Evolutionary conservation across 2,888 invertebrate species (phyloP).

Genomic region (Agrotis puta): DNA sequence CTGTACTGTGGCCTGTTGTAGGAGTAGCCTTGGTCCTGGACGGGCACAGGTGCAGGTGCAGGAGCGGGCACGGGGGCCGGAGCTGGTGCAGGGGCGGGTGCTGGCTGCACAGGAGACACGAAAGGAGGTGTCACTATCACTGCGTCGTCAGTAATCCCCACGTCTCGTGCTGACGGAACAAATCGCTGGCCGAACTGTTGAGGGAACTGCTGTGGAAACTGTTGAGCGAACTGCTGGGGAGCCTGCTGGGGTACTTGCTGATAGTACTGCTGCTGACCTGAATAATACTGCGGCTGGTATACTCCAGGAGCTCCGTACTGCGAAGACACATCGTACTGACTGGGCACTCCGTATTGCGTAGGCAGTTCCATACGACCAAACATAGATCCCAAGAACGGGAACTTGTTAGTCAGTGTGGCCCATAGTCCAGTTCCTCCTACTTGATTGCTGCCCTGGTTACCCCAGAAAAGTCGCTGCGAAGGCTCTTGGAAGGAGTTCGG

Average conservation of each 20-base stretch:
- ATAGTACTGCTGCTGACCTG: conserved; percentile 66
- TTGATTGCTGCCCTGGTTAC: conserved; percentile 84
- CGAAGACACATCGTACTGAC: conserved; percentile 64
- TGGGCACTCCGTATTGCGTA: conserved; percentile 77
- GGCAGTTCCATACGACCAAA: conserved; percentile 85
- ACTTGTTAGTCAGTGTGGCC: conserved; percentile 86
- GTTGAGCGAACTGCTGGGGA: conserved; percentile 58
- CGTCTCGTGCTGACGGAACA: conserved; percentile 79
- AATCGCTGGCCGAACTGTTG: conserved; percentile 73
- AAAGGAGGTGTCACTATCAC: conserved; percentile 87
- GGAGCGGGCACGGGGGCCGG: conserved; percentile 57
- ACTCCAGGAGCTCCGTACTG: conserved; percentile 70
- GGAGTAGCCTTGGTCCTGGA: conserved; percentile 78
- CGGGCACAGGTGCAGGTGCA: conserved; percentile 59
- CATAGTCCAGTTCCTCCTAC: conserved; percentile 87
- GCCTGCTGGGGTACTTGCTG: conserved; percentile 70
- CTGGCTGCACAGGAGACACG: conserved; percentile 76
- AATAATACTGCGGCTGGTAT: conserved; percentile 66
- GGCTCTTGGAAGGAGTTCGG: conserved; percentile 77
- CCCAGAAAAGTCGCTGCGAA: conserved; percentile 86
- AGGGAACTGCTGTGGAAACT: conserved; percentile 67
- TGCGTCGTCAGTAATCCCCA: conserved; percentile 86
- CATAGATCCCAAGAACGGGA: conserved; percentile 85
- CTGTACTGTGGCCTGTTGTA: conserved; percentile 86
- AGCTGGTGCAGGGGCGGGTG: conserved; percentile 61